A percentile compares a stretch with the other conserved stretches of the same genome.
These are phyloP conservation scores for Timandra comae DNA, from an alignment of 2,888 invertebrate genomes.

Conservation along the genomic window DNA sequence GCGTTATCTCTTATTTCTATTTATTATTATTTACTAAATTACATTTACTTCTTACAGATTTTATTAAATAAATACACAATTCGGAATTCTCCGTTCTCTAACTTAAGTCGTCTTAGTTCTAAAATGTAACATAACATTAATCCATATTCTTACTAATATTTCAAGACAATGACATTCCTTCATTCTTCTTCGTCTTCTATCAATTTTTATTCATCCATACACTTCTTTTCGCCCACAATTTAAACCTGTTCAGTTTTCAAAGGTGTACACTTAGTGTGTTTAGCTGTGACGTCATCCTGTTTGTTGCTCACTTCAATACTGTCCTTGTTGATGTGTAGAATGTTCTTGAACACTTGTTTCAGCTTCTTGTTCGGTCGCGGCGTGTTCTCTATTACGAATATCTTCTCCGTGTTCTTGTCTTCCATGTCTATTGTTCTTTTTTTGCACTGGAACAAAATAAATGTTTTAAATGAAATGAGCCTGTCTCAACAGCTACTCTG, in stretches of 20 bases:
- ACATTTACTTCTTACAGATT: background rate
- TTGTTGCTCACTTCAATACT: constrained; percentile 51
- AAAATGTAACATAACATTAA: no score
- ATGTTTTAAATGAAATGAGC: no score
- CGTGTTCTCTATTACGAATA: constrained; percentile 55
- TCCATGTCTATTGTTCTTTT: constrained; percentile 30
- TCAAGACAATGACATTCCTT: no score
- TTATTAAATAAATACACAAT: background rate
- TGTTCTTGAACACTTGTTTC: constrained; percentile 46
- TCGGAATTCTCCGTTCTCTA: no score
- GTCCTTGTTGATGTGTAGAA: constrained; percentile 60
- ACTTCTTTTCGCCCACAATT: no score
- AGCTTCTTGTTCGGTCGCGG: constrained; percentile 52
- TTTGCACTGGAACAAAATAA: constrained; percentile 49
- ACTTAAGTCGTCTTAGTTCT: background rate
- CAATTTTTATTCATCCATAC: no score
- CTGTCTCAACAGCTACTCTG: no score
- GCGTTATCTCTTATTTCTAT: constrained; percentile 1
- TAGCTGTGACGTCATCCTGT: constrained; percentile 53
- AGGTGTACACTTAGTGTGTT: constrained; percentile 62
- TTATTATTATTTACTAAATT: background rate
- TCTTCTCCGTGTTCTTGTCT: constrained; percentile 55
- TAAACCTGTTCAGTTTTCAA: constrained; percentile 43
- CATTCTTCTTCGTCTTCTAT: no score
- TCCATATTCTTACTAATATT: no score